Evolutionary conservation across 2,113 vertebrate genomes (phyloP), one percentile per base, ranked within the genome.

Genomic region (Sterna hirundo): DNA sequence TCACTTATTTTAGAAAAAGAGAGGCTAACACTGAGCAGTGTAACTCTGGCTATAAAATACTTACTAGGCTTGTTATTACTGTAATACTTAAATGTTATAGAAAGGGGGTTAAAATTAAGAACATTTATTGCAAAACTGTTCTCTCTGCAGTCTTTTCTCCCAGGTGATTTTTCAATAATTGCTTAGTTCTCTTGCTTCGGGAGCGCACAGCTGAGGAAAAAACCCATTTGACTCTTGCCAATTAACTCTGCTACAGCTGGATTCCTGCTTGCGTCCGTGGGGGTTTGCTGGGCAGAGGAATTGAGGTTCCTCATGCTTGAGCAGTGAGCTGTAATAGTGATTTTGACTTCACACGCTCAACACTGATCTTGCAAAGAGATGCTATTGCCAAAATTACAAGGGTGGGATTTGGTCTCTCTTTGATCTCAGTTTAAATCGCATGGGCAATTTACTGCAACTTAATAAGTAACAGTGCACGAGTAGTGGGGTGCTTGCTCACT

Each of bases 381-480:
- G 72, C 42, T 88, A 5, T 90, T 93, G 76, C 76, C 83, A 81
- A 25, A 90, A 90, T 81, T 55, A 51, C 52, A 32, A 61, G 44
- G 40, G 25, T 4, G 6, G 79, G 54, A 70, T 81, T 93, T 81
- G 38, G 34, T 86, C 57, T 92, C 40, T 17, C 80, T 94, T 96
- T 96, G 90, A 96, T 95, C 90, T 93, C 72, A 1, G 10, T 62
- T 85, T 90, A 81, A 90, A 87, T 83, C 6, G 2, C 89, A 91
- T 11, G 69, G 81, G 52, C 87, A 79, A 79, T 94, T 96, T 95
- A 91, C 94, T 89, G 44, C 74, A 25, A 52, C 30, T 89, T 89
- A 91, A 62, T 91, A 64, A 92, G 80, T 92, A 94, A 84, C 84
- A 79, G 91, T 34, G 74, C 13, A 3, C 44, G 57, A 71, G 65